Conservation (phyloP, 2,797 vertebrate species). For the Pipistrellus pygmaeus region DNA sequence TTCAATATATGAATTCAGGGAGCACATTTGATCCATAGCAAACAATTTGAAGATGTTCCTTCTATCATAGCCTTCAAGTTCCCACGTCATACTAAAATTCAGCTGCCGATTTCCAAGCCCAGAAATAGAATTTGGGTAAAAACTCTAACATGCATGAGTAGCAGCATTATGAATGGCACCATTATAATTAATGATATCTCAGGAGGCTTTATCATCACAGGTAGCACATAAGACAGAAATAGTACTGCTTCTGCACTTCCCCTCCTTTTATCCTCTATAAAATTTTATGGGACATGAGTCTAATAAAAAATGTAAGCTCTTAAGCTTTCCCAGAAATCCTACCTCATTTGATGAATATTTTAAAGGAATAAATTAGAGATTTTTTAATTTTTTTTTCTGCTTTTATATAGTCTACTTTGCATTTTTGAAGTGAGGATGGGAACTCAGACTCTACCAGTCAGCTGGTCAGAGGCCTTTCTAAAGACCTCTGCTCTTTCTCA, state of each 20-base stretch:
- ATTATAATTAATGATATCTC: conserved; percentile 86
- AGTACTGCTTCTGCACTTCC: conserved; percentile 85
- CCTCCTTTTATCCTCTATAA: conserved; percentile 87
- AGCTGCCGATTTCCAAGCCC: conserved; percentile 77
- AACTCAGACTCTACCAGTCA: conserved; percentile 24
- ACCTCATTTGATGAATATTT: conserved; percentile 86
- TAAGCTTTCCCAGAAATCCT: conserved; percentile 86
- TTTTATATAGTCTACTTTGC: conserved; percentile 54
- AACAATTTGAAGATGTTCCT: neutral
- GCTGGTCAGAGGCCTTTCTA: conserved; percentile 31
- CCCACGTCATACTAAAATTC: conserved; percentile 79
- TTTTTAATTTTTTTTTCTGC: conserved; percentile 79
- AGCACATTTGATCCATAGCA: neutral
- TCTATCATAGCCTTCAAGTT: conserved; percentile 61
- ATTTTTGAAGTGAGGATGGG: conserved; percentile 35
- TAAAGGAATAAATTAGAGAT: conserved; percentile 83
- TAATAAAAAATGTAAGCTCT: conserved; percentile 88
- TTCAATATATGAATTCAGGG: neutral
- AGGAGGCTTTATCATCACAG: conserved; percentile 86
- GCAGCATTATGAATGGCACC: conserved; percentile 78
- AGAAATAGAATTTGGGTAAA: conserved; percentile 77
- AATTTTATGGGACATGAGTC: conserved; percentile 88
- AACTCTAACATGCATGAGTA: conserved; percentile 81
- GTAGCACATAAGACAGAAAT: conserved; percentile 87
- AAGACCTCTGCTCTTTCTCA: neutral